Evolutionary conservation across 2,797 vertebrate genomes (phyloP).

Genomic region (Prionace glauca): DNA sequence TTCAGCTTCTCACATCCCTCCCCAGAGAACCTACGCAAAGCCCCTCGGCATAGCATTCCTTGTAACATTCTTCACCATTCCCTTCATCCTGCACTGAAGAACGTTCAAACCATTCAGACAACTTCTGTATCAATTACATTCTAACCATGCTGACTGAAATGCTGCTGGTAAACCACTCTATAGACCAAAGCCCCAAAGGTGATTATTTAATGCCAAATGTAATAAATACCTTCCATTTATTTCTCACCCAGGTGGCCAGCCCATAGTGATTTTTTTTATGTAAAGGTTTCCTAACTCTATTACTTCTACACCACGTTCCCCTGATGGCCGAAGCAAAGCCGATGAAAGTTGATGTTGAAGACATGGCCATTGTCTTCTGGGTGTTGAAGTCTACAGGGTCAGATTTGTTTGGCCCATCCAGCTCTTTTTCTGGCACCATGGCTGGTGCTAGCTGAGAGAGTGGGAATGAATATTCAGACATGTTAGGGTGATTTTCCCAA

Average conservation of each 20-base stretch:
- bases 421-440: background rate
- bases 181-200: background rate
- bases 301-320: background rate
- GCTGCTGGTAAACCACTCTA: background rate
- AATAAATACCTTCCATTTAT: slow-evolving; percentile 1
- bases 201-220: slow-evolving; percentile 12
- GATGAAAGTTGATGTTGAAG: background rate
- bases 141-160: background rate
- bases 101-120: background rate
- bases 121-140: background rate
- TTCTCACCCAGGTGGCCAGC: background rate
- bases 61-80: background rate
- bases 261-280: background rate
- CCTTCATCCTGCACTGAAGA: background rate
- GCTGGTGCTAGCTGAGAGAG: background rate
- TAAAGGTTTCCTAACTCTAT: background rate
- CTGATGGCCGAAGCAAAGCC: background rate
- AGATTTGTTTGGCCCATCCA: background rate
- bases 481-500: too few relatives aligned
- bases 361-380: background rate
- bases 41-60: background rate
- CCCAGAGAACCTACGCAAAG: background rate
- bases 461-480: background rate
- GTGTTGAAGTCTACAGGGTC: background rate
- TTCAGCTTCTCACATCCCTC: background rate